Base-by-base conservation (phyloP, 2,113 vertebrate species). In the Pachyramphus minor region DNA sequence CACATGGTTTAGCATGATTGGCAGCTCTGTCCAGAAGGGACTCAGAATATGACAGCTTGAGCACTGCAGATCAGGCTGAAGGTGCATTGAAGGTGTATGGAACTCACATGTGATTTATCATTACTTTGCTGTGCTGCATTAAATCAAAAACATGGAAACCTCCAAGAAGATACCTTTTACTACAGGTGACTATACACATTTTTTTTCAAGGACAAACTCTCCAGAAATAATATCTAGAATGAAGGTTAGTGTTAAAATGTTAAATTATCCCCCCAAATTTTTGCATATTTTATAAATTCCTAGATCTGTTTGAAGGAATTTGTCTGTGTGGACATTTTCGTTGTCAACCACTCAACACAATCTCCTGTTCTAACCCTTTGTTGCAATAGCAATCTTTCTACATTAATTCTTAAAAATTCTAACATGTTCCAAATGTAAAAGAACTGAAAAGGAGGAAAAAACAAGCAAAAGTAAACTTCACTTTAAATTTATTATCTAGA, bases 21-120 rank as follows among this genome's bases (percentile, higher is more conserved):
- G n/a, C 91, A 97, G 64, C 66, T 93, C 41, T 64, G 52, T 89
- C 92, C 95, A 90, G 79, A 66, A 90, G 50, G 50, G 66, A 84
- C 39, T 84, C n/a, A 6, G 39, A 55, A 23, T 44, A 14, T 62
- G 71, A 89, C 78, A 83, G 83, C n/a, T 60, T 49, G 62, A 80
- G 73, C 27, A 10, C 67, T 60, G 71, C 89, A 79, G 53, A 84
- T 81, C 64, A 80, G 58, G 13, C 67, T 95, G 90, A 75, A 95
- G 77, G 73, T 76, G 53, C 71, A 49, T 1, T 87, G 81, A 76
- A 94, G 72, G 84, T 80, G 19, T 45, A 14, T 47, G 35, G 62
- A 92, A 80, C 66, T 63, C 79, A 24, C 8, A 6, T 55, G 27
- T 42, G 47, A 45, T 83, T 91, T 72, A 80, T 68, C 55, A 14